phyloP scores from a whole-genome alignment of 2,113 vertebrate genomes.

The Muscicapa adusta region DNA sequence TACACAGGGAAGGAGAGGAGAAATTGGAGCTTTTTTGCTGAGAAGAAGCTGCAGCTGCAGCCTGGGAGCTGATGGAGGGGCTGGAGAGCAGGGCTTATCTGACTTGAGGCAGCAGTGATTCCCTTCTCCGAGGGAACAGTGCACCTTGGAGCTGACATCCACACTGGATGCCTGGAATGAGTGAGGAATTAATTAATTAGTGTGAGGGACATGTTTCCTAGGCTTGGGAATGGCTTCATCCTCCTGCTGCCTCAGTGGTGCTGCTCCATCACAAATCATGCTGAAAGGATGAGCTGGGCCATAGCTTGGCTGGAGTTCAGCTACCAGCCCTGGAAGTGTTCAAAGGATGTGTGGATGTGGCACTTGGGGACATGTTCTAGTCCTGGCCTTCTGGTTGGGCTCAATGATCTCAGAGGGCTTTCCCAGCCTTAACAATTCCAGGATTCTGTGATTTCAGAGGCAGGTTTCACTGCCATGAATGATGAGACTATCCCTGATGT shows the following conservation, averaged over 20 bases:
- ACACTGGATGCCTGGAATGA: not conserved
- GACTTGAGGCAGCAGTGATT: not conserved
- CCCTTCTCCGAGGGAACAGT: not conserved
- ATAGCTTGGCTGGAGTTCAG: not conserved
- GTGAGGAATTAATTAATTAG: not conserved
- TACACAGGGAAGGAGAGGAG: not conserved
- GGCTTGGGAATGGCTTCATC: not conserved
- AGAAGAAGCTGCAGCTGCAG: not conserved
- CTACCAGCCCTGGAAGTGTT: not conserved
- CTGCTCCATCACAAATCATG: not conserved
- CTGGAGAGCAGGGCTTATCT: not conserved
- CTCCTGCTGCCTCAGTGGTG: not conserved
- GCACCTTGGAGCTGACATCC: rapidly evolving
- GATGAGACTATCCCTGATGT: not conserved
- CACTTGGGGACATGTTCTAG: not conserved
- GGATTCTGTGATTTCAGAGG: not conserved
- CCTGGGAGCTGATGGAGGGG: not conserved
- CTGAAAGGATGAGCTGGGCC: not conserved
- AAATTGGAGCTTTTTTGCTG: not conserved
- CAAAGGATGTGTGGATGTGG: rapidly evolving
- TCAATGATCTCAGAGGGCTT: not conserved
- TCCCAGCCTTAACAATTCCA: not conserved
- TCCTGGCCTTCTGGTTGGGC: not conserved
- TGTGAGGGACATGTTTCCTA: not conserved
- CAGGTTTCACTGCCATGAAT: not conserved